Evolutionary conservation across 2,888 invertebrate species (phyloP).

Genomic region (Eupsilia transversa): DNA sequence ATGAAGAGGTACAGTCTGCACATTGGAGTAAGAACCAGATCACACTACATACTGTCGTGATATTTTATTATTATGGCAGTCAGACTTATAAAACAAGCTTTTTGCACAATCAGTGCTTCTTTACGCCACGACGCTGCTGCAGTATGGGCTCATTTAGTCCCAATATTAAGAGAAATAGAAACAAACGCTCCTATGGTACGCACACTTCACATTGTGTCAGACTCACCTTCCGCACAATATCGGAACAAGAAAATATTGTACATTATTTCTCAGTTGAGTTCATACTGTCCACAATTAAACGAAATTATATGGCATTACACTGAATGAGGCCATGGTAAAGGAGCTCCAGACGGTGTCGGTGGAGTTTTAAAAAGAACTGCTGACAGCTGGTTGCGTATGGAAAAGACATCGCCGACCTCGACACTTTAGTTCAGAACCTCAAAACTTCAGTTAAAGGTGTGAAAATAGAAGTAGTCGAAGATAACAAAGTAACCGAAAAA

Average conservation of each 20-base stretch:
- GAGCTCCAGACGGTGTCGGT: constrained; percentile 55
- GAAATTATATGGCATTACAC: constrained; percentile 20
- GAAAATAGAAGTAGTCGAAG: constrained; percentile 37
- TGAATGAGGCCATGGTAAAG: constrained; percentile 54
- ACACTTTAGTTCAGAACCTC: constrained; percentile 26
- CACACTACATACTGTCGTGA: constrained; percentile 43
- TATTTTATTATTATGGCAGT: constrained; percentile 27
- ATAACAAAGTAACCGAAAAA: constrained; percentile 33
- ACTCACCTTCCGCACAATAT: constrained; percentile 41
- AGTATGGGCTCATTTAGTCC: constrained; percentile 29
- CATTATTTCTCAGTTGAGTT: constrained; percentile 28
- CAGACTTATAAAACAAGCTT: constrained; percentile 24
- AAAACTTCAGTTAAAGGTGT: constrained; percentile 22
- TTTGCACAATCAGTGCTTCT: constrained; percentile 24
- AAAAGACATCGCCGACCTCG: constrained; percentile 20
- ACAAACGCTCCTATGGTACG: constrained; percentile 32
- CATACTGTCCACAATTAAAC: constrained; percentile 21
- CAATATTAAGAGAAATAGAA: constrained; percentile 25
- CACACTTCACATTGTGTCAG: constrained; percentile 28
- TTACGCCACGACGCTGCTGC: constrained; percentile 30
- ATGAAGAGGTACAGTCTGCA: constrained; percentile 44
- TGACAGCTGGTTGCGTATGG: constrained; percentile 19
- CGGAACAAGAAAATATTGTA: constrained; percentile 39
- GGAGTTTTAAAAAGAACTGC: constrained; percentile 49
- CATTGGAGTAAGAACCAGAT: constrained; percentile 49